phyloP scores from a whole-genome alignment of 64 coral and sea anemone species.

The Montipora foliosa region DNA sequence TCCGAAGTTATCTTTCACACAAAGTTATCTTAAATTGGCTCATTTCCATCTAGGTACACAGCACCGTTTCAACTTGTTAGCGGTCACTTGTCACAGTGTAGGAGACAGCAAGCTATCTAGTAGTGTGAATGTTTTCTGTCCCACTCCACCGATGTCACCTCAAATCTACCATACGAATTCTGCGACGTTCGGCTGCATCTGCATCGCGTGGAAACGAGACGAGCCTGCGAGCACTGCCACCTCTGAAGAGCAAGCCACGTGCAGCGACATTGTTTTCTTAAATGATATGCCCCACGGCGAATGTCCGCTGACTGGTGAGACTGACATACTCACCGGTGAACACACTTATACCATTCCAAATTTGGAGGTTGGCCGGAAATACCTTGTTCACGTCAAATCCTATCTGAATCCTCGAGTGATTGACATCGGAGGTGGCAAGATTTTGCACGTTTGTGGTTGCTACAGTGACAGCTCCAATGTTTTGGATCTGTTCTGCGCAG shows the following conservation, averaged over 20 bases:
- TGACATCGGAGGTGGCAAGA: neutral
- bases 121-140: conserved; percentile 57
- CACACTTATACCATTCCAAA: conserved; percentile 64
- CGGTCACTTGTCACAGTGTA: conserved; percentile 76
- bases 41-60: conserved; percentile 39
- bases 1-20: neutral
- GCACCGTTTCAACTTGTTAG: conserved; percentile 59
- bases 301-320: conserved; percentile 27
- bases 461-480: conserved; percentile 79
- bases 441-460: conserved; percentile 80
- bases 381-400: conserved; percentile 60
- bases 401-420: conserved; percentile 69
- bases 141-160: conserved; percentile 59
- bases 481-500: conserved; percentile 57
- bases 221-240: neutral
- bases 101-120: conserved; percentile 86
- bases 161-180: conserved; percentile 49
- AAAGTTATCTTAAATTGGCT: neutral
- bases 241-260: neutral
- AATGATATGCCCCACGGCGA: conserved; percentile 71
- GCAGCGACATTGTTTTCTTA: conserved; percentile 81
- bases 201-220: conserved; percentile 57
- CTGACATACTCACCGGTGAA: conserved; percentile 64
- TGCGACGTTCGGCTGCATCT: conserved; percentile 47
- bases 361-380: conserved; percentile 59